These are phyloP conservation scores for Andrena chrysosceles DNA, from an alignment of 2,888 invertebrate species.

Conservation along the genomic window DNA sequence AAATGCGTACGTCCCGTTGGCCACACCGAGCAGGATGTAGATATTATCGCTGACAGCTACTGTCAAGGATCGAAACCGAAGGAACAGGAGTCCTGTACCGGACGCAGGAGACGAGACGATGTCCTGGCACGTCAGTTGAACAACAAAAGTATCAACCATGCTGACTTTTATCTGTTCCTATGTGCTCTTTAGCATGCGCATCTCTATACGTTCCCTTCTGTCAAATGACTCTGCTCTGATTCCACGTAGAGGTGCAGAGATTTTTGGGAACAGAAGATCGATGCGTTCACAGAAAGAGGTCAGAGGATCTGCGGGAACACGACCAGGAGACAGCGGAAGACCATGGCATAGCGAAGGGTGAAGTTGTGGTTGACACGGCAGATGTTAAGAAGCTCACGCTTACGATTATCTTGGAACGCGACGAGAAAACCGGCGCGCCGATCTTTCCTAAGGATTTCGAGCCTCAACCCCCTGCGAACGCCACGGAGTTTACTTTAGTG, in stretches of 20 bases:
- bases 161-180: not conserved
- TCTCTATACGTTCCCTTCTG: not conserved
- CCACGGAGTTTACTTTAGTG: conserved; percentile 65
- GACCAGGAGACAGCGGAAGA: not conserved
- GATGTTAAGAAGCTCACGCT: conserved; percentile 72
- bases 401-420: conserved; percentile 71
- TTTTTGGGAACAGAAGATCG: not conserved
- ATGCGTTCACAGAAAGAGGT: not conserved
- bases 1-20: conserved; percentile 81
- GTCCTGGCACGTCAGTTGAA: conserved; percentile 6
- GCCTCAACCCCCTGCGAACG: conserved; percentile 68
- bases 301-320: not conserved
- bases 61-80: conserved; percentile 80
- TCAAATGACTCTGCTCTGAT: not conserved
- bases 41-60: conserved; percentile 77
- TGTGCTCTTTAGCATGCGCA: not conserved
- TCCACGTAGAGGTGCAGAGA: not conserved
- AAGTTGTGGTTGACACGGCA: conserved; percentile 69
- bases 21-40: conserved; percentile 80
- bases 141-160: conserved; percentile 32
- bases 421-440: conserved; percentile 59
- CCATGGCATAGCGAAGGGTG: conserved; percentile 56
- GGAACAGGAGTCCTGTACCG: conserved; percentile 72
- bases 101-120: conserved; percentile 60
- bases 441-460: conserved; percentile 74